phyloP scores from a whole-genome alignment of 2,797 vertebrate genomes.

The Buceros bicornis region DNA sequence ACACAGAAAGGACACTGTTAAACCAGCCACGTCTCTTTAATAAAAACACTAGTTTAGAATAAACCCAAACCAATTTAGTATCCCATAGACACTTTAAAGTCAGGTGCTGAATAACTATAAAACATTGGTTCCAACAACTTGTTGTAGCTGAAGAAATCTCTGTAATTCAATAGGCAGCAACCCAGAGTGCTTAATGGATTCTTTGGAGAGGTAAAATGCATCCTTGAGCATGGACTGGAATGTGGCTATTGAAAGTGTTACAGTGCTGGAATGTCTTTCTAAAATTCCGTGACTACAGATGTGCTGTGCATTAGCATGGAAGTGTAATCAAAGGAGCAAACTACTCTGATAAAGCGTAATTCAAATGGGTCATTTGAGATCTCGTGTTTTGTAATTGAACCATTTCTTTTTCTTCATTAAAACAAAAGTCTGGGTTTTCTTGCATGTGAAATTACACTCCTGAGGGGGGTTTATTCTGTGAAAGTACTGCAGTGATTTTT shows the following conservation, averaged over 20 bases:
- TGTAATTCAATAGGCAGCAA: not conserved
- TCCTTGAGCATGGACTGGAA: not conserved
- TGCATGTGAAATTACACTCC: not conserved
- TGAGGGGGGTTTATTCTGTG: not conserved
- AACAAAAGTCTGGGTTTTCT: not conserved
- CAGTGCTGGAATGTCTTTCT: not conserved
- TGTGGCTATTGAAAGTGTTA: not conserved
- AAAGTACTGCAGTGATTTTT: not conserved
- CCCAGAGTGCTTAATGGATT: not conserved
- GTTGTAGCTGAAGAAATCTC: not conserved
- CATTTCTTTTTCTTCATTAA: not conserved
- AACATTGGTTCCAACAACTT: not conserved
- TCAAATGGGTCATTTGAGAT: not conserved
- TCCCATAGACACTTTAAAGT: not conserved
- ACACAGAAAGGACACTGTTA: not conserved
- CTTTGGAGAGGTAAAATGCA: not conserved
- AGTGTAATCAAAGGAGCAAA: not conserved
- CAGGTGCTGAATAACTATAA: not conserved
- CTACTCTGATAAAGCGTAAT: not conserved
- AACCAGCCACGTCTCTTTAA: not conserved
- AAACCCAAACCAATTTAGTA: not conserved
- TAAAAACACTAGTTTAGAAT: not conserved
- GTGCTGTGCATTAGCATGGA: not conserved
- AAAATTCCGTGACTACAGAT: not conserved
- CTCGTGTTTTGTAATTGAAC: not conserved